These are phyloP conservation scores for Fringilla coelebs DNA, from an alignment of 2,797 vertebrate genomes.

Conservation along the genomic window DNA sequence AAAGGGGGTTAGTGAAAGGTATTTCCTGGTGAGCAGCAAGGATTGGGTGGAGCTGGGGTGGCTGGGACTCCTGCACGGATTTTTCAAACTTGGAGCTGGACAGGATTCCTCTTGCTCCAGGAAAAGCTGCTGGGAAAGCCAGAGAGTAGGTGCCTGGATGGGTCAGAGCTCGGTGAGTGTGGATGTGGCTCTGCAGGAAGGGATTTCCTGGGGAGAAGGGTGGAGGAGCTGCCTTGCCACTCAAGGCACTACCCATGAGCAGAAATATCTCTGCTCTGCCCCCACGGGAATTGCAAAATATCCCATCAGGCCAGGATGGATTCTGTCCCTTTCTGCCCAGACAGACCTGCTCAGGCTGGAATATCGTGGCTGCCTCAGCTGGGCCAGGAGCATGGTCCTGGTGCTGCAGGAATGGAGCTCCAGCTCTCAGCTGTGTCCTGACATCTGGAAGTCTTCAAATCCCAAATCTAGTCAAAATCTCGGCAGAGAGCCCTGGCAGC, in stretches of 20 bases:
- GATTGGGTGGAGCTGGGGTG: not conserved
- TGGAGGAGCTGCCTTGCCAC: not conserved
- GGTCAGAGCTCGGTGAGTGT: rapidly evolving
- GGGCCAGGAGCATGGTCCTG: not conserved
- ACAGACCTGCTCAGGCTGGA: not conserved
- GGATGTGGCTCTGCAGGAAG: not conserved
- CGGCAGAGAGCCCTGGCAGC: conserved; percentile 20
- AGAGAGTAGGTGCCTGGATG: not conserved
- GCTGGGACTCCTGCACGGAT: not conserved
- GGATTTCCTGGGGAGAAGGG: not conserved
- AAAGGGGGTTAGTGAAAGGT: not conserved
- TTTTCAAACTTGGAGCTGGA: not conserved
- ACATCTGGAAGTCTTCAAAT: conserved; percentile 30
- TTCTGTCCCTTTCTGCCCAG: not conserved
- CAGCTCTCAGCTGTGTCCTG: not conserved
- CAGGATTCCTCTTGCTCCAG: not conserved
- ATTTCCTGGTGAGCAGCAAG: not conserved
- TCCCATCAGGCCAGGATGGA: not conserved
- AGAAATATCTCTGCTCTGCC: not conserved
- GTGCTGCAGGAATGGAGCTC: not conserved
- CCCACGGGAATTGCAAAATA: not conserved
- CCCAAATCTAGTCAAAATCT: not conserved
- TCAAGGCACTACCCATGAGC: not conserved
- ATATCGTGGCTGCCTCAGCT: not conserved
- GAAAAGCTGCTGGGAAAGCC: not conserved